A percentile compares a stretch with the other conserved stretches of the same genome.
Evolutionary conservation across 2,113 vertebrate genomes (phyloP).

Genomic region (Semicossyphus pulcher): DNA sequence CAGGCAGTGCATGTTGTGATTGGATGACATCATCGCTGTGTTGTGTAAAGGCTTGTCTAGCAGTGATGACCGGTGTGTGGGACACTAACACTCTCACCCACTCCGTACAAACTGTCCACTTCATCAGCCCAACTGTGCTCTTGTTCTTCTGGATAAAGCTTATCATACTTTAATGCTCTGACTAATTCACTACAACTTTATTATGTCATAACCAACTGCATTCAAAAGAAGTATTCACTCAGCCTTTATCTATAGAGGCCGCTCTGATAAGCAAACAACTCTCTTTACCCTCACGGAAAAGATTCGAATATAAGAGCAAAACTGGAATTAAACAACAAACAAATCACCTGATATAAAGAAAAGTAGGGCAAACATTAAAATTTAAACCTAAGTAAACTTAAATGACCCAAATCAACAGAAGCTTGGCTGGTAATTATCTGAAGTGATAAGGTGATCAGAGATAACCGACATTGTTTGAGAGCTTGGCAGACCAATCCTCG

Average conservation of each 20-base stretch:
- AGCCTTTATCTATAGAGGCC: neutral
- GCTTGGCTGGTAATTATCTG: neutral
- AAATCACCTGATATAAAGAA: neutral
- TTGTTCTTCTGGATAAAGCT: neutral
- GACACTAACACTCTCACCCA: constrained; percentile 36
- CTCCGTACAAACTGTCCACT: constrained; percentile 39
- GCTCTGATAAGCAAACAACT: neutral
- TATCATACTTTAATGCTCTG: neutral
- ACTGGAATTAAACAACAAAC: neutral
- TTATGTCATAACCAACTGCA: neutral
- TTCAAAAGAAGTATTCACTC: neutral
- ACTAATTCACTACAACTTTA: neutral
- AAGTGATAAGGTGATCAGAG: neutral
- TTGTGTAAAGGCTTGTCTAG: constrained; percentile 45
- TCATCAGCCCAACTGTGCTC: constrained; percentile 4
- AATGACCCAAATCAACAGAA: neutral
- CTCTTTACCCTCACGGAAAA: neutral
- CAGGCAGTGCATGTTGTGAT: constrained; percentile 46
- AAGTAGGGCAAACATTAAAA: neutral
- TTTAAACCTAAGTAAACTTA: neutral
- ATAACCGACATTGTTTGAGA: constrained; percentile 15
- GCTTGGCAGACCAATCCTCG: neutral
- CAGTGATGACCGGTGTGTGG: constrained; percentile 39
- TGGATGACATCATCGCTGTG: constrained; percentile 49
- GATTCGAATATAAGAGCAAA: neutral